phyloP scores from a whole-genome alignment of 2,797 vertebrate species.

The Myotis planiceps region DNA sequence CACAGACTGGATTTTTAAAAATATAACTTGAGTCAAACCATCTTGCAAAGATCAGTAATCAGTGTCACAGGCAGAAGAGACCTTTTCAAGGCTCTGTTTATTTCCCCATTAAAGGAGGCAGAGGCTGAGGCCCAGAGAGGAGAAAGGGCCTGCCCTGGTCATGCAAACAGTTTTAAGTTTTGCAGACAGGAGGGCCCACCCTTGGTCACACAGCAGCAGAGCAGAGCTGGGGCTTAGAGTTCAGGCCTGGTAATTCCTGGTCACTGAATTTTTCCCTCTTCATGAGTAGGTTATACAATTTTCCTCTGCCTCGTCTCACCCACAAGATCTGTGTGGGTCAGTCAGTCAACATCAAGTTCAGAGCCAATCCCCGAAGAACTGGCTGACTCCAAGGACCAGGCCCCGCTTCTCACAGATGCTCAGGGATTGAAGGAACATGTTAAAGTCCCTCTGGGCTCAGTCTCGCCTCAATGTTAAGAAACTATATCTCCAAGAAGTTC shows the following conservation, averaged over 20 bases:
- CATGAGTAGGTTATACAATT: background rate
- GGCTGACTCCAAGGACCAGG: background rate
- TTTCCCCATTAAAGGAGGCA: background rate
- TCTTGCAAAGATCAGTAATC: constrained; percentile 58
- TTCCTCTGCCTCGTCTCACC: background rate
- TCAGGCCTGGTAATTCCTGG: background rate
- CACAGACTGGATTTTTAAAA: constrained; percentile 76
- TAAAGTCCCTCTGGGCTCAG: background rate
- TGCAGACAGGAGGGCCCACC: background rate
- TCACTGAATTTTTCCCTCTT: background rate
- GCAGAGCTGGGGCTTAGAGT: background rate
- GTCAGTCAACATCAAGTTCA: background rate
- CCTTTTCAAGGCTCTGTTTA: background rate
- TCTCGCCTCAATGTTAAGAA: background rate
- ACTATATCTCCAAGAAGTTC: background rate
- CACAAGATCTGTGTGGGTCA: background rate
- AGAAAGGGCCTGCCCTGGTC: background rate
- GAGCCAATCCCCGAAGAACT: background rate
- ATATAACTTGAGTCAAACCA: constrained; percentile 68
- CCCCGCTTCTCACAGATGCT: background rate
- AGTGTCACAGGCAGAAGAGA: background rate
- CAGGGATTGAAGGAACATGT: background rate
- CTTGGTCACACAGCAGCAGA: background rate
- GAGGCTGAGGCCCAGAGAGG: background rate
- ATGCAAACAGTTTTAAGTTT: background rate